Percentiles rank a stretch among this genome's conserved stretches.
These are phyloP conservation scores for Vidua macroura DNA, from an alignment of 2,113 vertebrate species.

Conservation along the genomic window DNA sequence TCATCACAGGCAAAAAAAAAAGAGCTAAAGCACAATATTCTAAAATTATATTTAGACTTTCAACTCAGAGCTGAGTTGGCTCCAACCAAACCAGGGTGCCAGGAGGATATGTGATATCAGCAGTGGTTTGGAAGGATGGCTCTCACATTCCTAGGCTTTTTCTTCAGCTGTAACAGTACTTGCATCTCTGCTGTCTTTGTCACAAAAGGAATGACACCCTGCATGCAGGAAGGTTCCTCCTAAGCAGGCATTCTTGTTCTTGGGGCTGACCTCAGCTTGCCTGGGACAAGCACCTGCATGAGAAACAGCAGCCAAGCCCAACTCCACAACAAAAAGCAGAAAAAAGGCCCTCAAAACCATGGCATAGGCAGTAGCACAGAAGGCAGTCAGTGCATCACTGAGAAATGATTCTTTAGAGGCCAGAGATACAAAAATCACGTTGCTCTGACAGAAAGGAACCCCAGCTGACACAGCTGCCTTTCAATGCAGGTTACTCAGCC, in stretches of 20 bases:
- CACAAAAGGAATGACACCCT: neutral
- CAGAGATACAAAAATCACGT: fast-evolving
- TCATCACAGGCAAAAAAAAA: neutral
- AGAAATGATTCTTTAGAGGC: neutral
- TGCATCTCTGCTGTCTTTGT: neutral
- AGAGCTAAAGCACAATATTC: fast-evolving
- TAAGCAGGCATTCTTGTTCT: neutral
- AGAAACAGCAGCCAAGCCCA: neutral
- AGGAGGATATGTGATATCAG: neutral
- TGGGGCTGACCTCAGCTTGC: neutral
- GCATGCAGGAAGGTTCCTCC: neutral
- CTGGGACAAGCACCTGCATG: neutral
- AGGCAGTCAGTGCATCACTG: fast-evolving
- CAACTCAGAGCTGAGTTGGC: neutral
- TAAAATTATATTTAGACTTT: neutral
- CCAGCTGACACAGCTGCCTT: neutral
- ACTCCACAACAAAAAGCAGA: neutral
- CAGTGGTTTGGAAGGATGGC: neutral
- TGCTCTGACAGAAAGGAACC: neutral
- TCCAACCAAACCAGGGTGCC: neutral
- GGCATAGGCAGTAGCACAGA: neutral
- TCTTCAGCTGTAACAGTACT: neutral
- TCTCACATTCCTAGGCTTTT: fast-evolving
- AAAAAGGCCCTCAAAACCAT: neutral
- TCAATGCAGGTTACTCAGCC: neutral